phyloP scores from a whole-genome alignment of 1,140 invertebrate genomes.

The Dinoponera quadriceps region DNA sequence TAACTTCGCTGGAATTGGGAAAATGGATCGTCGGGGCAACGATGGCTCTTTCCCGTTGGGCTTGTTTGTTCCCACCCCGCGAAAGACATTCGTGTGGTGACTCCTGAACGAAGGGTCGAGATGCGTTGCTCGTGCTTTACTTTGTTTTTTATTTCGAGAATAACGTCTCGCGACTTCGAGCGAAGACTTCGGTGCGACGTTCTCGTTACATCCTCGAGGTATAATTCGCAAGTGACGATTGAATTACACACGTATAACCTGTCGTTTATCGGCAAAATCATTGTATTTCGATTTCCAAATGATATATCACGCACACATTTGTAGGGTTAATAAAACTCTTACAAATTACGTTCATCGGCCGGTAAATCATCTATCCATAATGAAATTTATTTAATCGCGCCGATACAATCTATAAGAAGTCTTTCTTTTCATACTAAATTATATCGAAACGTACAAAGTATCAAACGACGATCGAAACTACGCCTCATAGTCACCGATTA shows the following conservation, averaged over 20 bases:
- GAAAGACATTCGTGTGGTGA: too few species aligned
- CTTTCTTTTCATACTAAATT: constrained; percentile 47
- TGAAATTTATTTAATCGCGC: constrained; percentile 52
- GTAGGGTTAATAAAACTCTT: constrained; percentile 52
- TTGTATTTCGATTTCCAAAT: constrained; percentile 55
- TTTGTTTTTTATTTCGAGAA: too few species aligned
- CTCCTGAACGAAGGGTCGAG: too few species aligned
- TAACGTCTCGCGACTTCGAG: too few species aligned
- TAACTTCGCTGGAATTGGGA: background rate
- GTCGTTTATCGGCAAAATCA: constrained; percentile 56
- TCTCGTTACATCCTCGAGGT: background rate
- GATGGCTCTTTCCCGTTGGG: background rate
- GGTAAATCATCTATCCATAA: constrained; percentile 43
- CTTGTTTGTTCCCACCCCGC: background rate
- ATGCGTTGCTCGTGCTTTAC: too few species aligned
- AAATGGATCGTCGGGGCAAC: background rate
- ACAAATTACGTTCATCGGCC: constrained; percentile 36
- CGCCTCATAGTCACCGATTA: constrained; percentile 33
- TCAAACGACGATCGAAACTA: constrained; percentile 45
- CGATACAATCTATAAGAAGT: constrained; percentile 43
- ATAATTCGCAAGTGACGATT: too few species aligned
- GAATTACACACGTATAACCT: constrained; percentile 23
- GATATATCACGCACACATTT: constrained; percentile 32
- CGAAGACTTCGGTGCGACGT: background rate
- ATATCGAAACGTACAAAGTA: constrained; percentile 62